Evolutionary conservation across 2,113 vertebrate genomes (phyloP), one percentile per base, ranked within the genome.

Genomic region (Pantherophis guttatus): DNA sequence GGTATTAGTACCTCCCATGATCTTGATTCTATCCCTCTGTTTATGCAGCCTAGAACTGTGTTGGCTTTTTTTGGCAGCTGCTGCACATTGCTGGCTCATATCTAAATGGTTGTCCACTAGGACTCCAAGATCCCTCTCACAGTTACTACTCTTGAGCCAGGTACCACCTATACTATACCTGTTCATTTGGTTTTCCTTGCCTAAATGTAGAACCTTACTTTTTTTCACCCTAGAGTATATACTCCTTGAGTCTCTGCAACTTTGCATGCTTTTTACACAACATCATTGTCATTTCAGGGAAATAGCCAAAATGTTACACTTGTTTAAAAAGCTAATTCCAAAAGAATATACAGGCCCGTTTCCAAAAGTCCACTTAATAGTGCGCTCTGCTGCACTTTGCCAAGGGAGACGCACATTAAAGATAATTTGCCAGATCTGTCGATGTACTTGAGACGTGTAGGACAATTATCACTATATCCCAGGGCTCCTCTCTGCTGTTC

Each of bases 211-310:
- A 52, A 52, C 52, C 6, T 52, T 52, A 9, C 52, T 52, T 52
- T 52, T 52, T 52, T 52, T 52, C 52, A 52, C 53, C 53, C 53
- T 12, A 12, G 53, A 53, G 53, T 53, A 12, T 93, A 86, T 52
- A 15, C 53, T 90, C 90, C 91, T 88, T 94, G 91, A 90, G 89
- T 95, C 90, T 94, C 26, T 53, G 3, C 8, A 33, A 2, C 1
- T 50, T 53, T 70, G 21, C 19, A 65, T 90, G 53, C 57, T 58
- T 90, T 90, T 75, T 52, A 90, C n/a, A 75, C 9, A 90, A 33
- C 26, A 53, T 53, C 50, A 75, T 53, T 53, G 26, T 26, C 48
- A 29, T 70, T 70, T 70, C 48, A 75, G 59, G 59, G 50, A 70
- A 29, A 53, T 33, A 58, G 24, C 55, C n/a, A 59, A 89, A 89